Conservation (phyloP, 2,888 invertebrate species). For the Philhelius pedissequus region DNA sequence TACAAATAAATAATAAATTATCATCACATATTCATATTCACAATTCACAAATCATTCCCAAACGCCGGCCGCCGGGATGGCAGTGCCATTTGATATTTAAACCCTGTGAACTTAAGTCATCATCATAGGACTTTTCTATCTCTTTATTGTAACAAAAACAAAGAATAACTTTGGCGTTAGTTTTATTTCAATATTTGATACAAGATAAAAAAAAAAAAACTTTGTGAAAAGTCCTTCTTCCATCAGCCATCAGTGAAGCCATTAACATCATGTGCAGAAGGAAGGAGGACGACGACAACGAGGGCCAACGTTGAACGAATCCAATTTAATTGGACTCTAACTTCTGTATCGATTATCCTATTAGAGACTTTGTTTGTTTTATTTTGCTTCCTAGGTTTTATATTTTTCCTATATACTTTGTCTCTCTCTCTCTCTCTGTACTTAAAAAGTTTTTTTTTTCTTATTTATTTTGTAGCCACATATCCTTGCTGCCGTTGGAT, state of each 20-base stretch:
- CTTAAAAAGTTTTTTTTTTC: constrained; percentile 17
- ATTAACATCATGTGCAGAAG: not conserved
- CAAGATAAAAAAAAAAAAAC: not conserved
- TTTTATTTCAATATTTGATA: constrained; percentile 37
- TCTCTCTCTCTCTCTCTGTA: not conserved
- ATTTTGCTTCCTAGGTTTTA: not conserved
- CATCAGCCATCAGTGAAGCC: not conserved
- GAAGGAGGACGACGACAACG: not conserved
- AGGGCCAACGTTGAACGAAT: constrained; percentile 13
- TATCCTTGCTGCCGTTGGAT: not conserved
- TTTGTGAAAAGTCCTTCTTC: not conserved
- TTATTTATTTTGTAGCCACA: not conserved
- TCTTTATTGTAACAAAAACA: not conserved
- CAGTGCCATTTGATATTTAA: not conserved
- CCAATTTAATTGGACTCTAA: constrained; percentile 55
- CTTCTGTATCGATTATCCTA: constrained; percentile 59
- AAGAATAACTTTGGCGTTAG: not conserved
- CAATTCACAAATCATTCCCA: constrained; percentile 2
- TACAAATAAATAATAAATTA: not conserved
- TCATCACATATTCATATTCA: constrained; percentile 43
- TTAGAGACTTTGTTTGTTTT: constrained; percentile 50
- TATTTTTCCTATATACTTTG: not conserved
- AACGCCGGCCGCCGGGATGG: too few species aligned
- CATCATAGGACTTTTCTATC: not conserved
- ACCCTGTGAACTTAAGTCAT: constrained; percentile 7